Evolutionary conservation across 2,797 vertebrate genomes (phyloP).

Genomic region (Psittacula echo): DNA sequence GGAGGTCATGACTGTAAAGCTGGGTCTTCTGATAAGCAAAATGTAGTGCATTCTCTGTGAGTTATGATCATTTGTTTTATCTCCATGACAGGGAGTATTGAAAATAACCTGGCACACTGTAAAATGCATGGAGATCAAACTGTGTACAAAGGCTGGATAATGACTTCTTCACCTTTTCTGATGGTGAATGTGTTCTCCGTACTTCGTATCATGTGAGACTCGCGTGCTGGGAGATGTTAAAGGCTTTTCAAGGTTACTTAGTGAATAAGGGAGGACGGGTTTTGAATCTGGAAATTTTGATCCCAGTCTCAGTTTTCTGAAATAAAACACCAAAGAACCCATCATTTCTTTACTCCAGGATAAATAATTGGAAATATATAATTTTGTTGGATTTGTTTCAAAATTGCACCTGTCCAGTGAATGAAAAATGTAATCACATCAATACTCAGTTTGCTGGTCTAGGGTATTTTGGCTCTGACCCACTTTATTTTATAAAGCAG

Average conservation of each 20-base stretch:
- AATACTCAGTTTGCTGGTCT: neutral
- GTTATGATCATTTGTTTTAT: neutral
- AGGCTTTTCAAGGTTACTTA: neutral
- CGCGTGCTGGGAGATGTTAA: neutral
- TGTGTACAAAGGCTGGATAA: neutral
- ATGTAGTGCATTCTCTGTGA: neutral
- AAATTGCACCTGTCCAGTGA: neutral
- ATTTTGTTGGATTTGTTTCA: neutral
- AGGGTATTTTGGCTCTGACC: neutral
- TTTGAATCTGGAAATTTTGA: neutral
- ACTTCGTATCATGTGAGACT: neutral
- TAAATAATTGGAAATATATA: neutral
- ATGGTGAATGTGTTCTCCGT: rapidly evolving
- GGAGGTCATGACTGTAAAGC: neutral
- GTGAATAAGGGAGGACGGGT: neutral
- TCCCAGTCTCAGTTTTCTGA: neutral
- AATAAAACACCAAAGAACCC: neutral
- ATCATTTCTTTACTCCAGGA: neutral
- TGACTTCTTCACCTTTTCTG: neutral
- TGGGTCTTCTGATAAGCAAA: neutral
- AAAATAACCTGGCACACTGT: slow-evolving; percentile 1
- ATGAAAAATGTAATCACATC: neutral
- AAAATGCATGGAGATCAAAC: neutral
- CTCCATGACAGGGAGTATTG: neutral
- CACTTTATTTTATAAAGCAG: neutral